These are phyloP conservation scores for Hirtodrosophila duncani DNA, from an alignment of 2,888 invertebrate species.

Conservation along the genomic window DNA sequence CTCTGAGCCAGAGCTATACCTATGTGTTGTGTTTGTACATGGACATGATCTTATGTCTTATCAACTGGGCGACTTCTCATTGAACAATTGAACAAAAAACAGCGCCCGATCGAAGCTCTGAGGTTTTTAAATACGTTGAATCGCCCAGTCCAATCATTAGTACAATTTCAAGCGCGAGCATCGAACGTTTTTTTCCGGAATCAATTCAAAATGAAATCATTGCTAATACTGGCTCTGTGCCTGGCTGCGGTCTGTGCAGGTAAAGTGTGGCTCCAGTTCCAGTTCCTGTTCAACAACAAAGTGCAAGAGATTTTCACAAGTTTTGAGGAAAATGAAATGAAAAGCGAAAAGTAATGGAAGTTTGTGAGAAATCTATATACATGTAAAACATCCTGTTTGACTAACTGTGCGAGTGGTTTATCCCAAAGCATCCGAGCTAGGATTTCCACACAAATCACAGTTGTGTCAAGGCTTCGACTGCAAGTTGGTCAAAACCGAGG, in stretches of 20 bases:
- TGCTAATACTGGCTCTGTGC: conserved; percentile 74
- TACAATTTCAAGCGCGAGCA: conserved; percentile 55
- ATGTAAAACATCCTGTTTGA: no score
- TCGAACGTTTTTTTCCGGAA: conserved; percentile 49
- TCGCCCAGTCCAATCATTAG: conserved; percentile 55
- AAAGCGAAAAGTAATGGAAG: no score
- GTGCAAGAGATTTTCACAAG: conserved; percentile 14
- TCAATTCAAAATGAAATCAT: conserved; percentile 69
- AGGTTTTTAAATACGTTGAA: conserved; percentile 46
- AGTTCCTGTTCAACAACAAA: no score
- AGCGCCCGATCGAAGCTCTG: conserved; percentile 17
- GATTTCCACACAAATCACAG: no score
- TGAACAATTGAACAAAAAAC: no score
- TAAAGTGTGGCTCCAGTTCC: conserved; percentile 45
- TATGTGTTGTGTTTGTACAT: conserved; percentile 10
- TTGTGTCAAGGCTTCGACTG: no score
- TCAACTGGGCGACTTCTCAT: conserved; percentile 20
- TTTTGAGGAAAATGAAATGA: no score
- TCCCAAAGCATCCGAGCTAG: no score
- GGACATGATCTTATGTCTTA: conserved; percentile 13
- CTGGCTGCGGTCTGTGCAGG: conserved; percentile 75
- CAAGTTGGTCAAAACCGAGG: no score
- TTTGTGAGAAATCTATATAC: no score
- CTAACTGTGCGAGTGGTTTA: no score
- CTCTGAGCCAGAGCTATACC: conserved; percentile 2